Percentiles rank a stretch among this genome's conserved stretches.
Evolutionary conservation across 2,888 invertebrate species (phyloP).

Genomic region (Smittia aterrima): DNA sequence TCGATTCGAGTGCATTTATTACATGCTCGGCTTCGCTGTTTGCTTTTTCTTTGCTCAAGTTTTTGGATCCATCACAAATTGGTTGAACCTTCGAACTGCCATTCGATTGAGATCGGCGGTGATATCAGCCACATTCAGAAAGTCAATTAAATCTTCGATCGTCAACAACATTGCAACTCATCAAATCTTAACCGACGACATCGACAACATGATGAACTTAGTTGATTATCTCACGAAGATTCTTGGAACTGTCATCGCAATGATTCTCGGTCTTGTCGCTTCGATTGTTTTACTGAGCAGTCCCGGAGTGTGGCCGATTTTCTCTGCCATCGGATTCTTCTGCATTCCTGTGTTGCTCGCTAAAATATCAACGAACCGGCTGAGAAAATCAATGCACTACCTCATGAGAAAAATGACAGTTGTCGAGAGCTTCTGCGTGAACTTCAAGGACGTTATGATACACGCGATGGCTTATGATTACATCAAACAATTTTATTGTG

Average conservation of each 20-base stretch:
- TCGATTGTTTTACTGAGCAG: constrained; percentile 29
- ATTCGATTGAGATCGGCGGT: constrained; percentile 41
- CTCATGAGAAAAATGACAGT: constrained; percentile 35
- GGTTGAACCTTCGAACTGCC: constrained; percentile 43
- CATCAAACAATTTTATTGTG: constrained; percentile 35
- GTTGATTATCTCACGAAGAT: constrained; percentile 41
- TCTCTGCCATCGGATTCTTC: constrained; percentile 41
- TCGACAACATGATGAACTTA: constrained; percentile 39
- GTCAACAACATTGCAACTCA: constrained; percentile 41
- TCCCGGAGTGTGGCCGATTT: constrained; percentile 42
- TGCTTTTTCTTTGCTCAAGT: constrained; percentile 36
- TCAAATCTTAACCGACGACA: constrained; percentile 42
- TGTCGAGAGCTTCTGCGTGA: constrained; percentile 32
- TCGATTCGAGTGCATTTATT: constrained; percentile 12
- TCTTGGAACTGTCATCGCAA: constrained; percentile 39
- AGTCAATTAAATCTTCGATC: constrained; percentile 42
- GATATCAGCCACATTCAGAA: constrained; percentile 42
- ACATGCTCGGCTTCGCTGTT: constrained; percentile 31
- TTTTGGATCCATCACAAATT: constrained; percentile 38
- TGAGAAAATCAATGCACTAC: constrained; percentile 36
- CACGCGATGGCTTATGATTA: constrained; percentile 31
- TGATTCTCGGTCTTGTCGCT: constrained; percentile 29
- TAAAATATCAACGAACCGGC: constrained; percentile 29
- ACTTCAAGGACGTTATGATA: constrained; percentile 40
- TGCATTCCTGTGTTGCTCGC: constrained; percentile 34